These are phyloP conservation scores for Actinia equina DNA, from an alignment of 64 coral and sea anemone genomes.

Conservation along the genomic window DNA sequence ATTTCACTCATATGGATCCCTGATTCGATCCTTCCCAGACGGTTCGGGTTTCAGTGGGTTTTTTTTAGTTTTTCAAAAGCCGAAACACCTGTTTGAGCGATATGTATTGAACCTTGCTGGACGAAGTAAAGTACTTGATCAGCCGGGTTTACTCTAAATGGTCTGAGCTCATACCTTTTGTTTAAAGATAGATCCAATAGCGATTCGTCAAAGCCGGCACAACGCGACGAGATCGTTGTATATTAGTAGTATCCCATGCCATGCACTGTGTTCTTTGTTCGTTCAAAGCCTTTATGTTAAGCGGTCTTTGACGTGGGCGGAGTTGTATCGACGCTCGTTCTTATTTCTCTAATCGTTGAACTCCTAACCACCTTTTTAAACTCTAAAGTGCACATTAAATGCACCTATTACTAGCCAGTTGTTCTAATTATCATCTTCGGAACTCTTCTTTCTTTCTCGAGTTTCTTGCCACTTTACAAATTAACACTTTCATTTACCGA, in stretches of 20 bases:
- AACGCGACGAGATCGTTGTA: not conserved
- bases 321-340: constrained; percentile 12
- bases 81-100: not conserved
- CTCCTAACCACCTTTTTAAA: constrained; percentile 4
- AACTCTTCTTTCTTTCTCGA: not conserved
- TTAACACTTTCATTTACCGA: not conserved
- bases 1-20: not conserved
- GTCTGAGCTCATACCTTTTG: constrained; percentile 7
- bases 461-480: not conserved
- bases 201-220: not conserved
- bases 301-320: constrained; percentile 6
- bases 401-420: not conserved
- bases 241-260: not conserved
- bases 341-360: not conserved
- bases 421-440: not conserved
- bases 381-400: constrained; percentile 4
- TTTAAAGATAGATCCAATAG: not conserved
- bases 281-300: not conserved
- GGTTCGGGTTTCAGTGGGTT: not conserved
- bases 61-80: not conserved
- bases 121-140: not conserved
- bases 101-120: not conserved
- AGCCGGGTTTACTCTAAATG: not conserved
- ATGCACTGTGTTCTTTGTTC: not conserved
- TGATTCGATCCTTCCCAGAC: not conserved